Evolutionary conservation across 2,797 vertebrate genomes (phyloP).

Genomic region (Tokudaia muenninki): DNA sequence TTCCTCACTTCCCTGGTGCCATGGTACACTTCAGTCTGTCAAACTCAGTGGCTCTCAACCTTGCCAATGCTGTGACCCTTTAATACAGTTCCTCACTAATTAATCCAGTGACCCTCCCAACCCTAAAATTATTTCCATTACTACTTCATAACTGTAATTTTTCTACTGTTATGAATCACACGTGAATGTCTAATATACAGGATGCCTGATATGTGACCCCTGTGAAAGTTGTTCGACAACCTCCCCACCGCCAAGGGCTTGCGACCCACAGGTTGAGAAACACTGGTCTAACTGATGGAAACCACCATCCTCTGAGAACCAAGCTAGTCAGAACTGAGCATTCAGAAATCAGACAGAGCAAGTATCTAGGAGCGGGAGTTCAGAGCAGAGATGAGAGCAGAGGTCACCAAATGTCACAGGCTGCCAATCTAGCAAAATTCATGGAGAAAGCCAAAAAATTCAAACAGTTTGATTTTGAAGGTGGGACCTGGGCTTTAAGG

Average conservation of each 20-base stretch:
- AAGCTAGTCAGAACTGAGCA: neutral
- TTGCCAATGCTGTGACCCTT: neutral
- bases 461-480: neutral
- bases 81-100: neutral
- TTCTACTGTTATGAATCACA: neutral
- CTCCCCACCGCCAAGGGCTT: neutral
- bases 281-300: neutral
- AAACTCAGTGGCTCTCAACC: neutral
- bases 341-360: neutral
- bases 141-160: neutral
- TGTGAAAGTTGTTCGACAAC: neutral
- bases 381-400: neutral
- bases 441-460: neutral
- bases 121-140: neutral
- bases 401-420: neutral
- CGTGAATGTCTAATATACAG: neutral
- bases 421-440: neutral
- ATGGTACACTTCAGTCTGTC: neutral
- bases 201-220: neutral
- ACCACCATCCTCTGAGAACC: neutral
- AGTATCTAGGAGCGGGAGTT: neutral
- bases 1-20: too few relatives aligned
- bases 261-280: neutral
- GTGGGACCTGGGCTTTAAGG: neutral
- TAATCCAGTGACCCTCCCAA: neutral